These are phyloP conservation scores for Anas acuta DNA, from an alignment of 2,797 vertebrate species.

Conservation along the genomic window DNA sequence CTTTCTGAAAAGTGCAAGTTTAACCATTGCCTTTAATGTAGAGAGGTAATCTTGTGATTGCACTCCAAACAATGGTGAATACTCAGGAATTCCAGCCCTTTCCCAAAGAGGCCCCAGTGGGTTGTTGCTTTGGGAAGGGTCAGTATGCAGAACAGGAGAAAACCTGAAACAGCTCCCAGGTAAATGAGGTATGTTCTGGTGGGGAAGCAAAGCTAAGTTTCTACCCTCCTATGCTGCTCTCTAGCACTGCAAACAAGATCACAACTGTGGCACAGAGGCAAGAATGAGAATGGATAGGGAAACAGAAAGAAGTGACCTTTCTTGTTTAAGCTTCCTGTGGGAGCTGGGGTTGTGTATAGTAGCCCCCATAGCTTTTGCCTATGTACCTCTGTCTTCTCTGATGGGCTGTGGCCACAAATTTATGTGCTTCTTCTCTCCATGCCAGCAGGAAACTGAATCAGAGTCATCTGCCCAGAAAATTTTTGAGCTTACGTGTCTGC, in stretches of 20 bases:
- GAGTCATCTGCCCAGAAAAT: not conserved
- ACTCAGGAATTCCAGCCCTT: slow-evolving; percentile 29
- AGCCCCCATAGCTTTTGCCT: not conserved
- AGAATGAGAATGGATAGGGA: not conserved
- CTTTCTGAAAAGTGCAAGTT: slow-evolving; percentile 27
- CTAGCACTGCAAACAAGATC: not conserved
- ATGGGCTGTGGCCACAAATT: not conserved
- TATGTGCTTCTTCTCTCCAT: fast-evolving
- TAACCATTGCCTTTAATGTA: slow-evolving; percentile 16
- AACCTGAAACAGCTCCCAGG: not conserved
- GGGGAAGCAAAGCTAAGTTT: not conserved
- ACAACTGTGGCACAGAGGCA: not conserved
- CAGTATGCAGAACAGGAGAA: not conserved
- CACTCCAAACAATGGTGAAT: slow-evolving; percentile 52
- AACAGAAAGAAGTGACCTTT: not conserved
- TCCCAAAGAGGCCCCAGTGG: slow-evolving; percentile 14
- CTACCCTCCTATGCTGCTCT: fast-evolving
- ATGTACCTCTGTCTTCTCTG: not conserved
- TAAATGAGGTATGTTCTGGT: not conserved
- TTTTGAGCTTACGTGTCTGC: not conserved
- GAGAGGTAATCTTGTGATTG: slow-evolving; percentile 55
- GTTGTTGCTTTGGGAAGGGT: not conserved
- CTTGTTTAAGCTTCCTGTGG: not conserved
- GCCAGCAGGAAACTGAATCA: not conserved
- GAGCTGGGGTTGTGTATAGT: not conserved